Percentiles rank a stretch among this genome's conserved stretches.
Conservation (phyloP, 2,888 invertebrate genomes). For the Dilophus febrilis region DNA sequence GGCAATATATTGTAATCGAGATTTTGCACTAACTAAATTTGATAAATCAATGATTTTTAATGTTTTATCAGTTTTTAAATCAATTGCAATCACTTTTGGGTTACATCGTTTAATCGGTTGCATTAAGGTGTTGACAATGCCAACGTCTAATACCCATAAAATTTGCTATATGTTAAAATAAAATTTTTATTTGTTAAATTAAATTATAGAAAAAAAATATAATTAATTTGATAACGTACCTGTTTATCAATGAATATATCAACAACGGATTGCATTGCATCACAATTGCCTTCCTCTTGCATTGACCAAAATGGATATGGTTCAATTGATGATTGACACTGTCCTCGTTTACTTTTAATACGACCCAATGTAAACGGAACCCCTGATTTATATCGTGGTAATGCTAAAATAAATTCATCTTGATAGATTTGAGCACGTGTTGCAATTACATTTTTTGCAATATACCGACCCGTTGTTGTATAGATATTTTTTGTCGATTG, state of each 20-base stretch:
- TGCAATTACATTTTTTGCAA: slow-evolving; percentile 40
- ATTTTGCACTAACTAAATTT: slow-evolving; percentile 32
- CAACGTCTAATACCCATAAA: slow-evolving; percentile 42
- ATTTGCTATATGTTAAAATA: slow-evolving; percentile 29
- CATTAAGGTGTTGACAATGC: slow-evolving; percentile 39
- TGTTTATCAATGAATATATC: slow-evolving; percentile 43
- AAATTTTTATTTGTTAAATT: no score
- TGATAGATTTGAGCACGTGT: slow-evolving; percentile 41
- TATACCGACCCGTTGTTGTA: slow-evolving; percentile 37
- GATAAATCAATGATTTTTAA: slow-evolving; percentile 39
- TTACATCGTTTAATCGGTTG: slow-evolving; percentile 38
- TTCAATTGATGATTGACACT: slow-evolving; percentile 34
- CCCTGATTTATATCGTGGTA: slow-evolving; percentile 42
- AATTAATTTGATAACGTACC: slow-evolving; percentile 29
- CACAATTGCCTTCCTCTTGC: slow-evolving; percentile 52
- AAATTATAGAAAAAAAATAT: no score
- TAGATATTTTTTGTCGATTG: slow-evolving; percentile 39
- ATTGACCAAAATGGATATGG: slow-evolving; percentile 51
- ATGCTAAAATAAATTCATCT: slow-evolving; percentile 38
- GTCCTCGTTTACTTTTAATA: slow-evolving; percentile 33
- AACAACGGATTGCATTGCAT: slow-evolving; percentile 50
- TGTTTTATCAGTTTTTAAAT: slow-evolving; percentile 37
- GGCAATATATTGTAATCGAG: slow-evolving; percentile 39
- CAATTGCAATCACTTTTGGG: slow-evolving; percentile 42
- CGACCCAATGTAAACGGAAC: slow-evolving; percentile 42